Conservation (phyloP, 2,888 invertebrate genomes). For the Rhimphoctona megacephalus region DNA sequence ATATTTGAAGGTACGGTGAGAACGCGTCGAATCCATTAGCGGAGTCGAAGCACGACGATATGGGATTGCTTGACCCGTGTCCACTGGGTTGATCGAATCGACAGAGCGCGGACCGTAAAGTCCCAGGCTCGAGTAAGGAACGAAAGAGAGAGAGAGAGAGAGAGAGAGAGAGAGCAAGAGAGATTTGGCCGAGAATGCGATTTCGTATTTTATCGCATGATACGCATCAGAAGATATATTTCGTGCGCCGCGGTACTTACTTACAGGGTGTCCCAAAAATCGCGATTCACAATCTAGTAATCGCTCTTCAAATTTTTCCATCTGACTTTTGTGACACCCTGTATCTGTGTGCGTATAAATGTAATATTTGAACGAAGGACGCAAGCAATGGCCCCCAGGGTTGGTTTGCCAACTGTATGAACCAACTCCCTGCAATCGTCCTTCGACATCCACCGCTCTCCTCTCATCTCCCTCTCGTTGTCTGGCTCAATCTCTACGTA, state of each 20-base stretch:
- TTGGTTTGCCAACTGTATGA: constrained; percentile 54
- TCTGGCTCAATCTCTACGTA: constrained; percentile 1
- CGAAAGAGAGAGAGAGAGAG: background rate
- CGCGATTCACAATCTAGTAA: too few species aligned
- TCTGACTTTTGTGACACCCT: background rate
- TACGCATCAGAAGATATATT: background rate
- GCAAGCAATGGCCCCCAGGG: constrained; percentile 38
- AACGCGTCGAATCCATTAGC: constrained; percentile 30
- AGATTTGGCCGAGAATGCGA: constrained; percentile 18
- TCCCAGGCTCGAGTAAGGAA: background rate
- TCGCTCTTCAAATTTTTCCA: background rate
- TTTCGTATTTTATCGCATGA: constrained; percentile 32
- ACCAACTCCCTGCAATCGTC: constrained; percentile 44
- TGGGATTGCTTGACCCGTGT: constrained; percentile 8
- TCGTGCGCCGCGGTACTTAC: background rate
- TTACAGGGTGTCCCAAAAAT: background rate
- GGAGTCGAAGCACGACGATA: constrained; percentile 33
- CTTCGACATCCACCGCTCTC: constrained; percentile 42
- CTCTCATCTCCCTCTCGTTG: background rate
- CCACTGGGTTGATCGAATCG: constrained; percentile 37
- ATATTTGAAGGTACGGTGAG: constrained; percentile 1
- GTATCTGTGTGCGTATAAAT: background rate
- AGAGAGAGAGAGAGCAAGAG: background rate
- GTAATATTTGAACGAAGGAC: background rate
- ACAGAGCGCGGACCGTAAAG: constrained; percentile 19